Base-by-base conservation (phyloP, 2,888 invertebrate species). In the Pandemis corylana region DNA sequence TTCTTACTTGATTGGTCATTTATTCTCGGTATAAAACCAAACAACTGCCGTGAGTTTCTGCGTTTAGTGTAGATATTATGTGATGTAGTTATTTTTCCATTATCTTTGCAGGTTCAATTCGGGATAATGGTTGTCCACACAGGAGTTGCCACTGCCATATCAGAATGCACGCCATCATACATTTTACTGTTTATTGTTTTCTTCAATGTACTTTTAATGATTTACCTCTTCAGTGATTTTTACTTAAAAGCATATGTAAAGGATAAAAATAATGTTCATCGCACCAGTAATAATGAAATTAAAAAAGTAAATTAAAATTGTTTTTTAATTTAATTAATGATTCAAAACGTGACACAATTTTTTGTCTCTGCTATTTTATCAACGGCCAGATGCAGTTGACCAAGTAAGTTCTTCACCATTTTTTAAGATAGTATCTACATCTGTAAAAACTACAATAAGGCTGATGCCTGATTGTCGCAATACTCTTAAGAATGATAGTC, bases 191-290 rank as follows among this genome's bases (percentile, higher is more conserved):
- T 67, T 15, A 7, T 41, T 15, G 12, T 67, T 9, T 53, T 41
- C n/a, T 67, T 41, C 10, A 67, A 67, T 13, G 15, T 12, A 5
- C 36, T 53, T 10, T n/a, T 67, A 6, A 53, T 67, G 49, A 67
- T 67, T n/a, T 67, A 41, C 41, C 53, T 67, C 2, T 67, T 67
- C 20, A 41, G 53, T 15, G 41, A 67, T 67, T 67, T 67, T 15
- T 67, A 67, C 10, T 5, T 13, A 0, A 49, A 65, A 46, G 12
- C 65, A 13, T 65, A 65, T 28, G 12, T 20, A 2, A 65, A 64
- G 12, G 20, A 65, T 4, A 13, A 56, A 56, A 20, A 56, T 10
- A 9, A 9, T 56, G 9, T 0, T 51, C 13, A 51, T n/a, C 3
- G 5, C 7, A 53, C n/a, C n/a, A 53, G 53, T 53, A 53, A 53